phyloP scores from a whole-genome alignment of 2,888 invertebrate species.

The Chrysolina oricalcia region DNA sequence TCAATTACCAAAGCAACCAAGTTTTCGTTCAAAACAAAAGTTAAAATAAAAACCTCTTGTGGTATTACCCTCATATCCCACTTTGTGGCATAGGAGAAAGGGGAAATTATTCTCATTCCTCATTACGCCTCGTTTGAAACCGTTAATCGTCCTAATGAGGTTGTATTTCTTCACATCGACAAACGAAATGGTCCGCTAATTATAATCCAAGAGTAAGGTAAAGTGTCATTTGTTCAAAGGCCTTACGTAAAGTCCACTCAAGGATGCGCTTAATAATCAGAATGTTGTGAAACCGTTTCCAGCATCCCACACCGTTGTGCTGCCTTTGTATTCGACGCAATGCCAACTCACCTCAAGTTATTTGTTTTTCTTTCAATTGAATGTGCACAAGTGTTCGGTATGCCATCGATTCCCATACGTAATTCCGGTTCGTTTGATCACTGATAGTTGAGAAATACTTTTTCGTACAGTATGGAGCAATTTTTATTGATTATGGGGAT shows the following conservation, averaged over 20 bases:
- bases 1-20: no score
- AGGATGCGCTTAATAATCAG: slow-evolving; percentile 41
- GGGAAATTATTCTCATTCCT: no score
- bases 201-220: slow-evolving; percentile 24
- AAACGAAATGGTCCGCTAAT: slow-evolving; percentile 6
- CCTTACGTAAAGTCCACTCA: slow-evolving; percentile 48
- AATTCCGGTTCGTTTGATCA: slow-evolving; percentile 5
- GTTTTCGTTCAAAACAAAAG: no score
- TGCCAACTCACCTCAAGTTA: slow-evolving; percentile 13
- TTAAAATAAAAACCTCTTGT: no score
- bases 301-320: neutral
- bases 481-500: neutral
- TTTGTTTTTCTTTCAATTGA: slow-evolving; percentile 8
- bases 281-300: slow-evolving; percentile 8
- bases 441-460: neutral
- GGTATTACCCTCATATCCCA: no score
- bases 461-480: neutral
- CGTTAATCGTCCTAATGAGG: slow-evolving; percentile 6
- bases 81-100: no score
- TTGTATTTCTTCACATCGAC: neutral
- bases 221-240: slow-evolving; percentile 45
- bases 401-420: slow-evolving; percentile 9
- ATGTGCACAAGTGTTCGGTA: slow-evolving; percentile 1
- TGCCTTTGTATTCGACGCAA: slow-evolving; percentile 9
- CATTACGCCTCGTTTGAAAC: neutral